A percentile compares a stretch with the other conserved stretches of the same genome.
Evolutionary conservation across 1,140 invertebrate genomes (phyloP).

Genomic region (Temnothorax longispinosus): DNA sequence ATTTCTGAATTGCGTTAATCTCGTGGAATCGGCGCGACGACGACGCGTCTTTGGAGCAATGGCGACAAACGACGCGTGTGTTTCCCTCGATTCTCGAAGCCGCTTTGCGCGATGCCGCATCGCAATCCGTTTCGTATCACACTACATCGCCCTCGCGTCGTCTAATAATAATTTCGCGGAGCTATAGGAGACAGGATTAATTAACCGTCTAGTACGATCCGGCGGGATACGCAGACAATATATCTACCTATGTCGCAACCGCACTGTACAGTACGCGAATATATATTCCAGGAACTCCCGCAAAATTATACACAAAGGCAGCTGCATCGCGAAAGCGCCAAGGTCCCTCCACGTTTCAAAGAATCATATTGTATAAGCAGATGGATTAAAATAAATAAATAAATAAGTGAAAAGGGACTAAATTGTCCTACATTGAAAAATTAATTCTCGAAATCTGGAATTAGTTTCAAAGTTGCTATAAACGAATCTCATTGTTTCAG

Average conservation of each 20-base stretch:
- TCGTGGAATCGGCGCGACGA: not conserved
- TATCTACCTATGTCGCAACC: not conserved
- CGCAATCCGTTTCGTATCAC: not conserved
- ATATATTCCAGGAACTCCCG: conserved; percentile 3
- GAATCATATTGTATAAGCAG: not conserved
- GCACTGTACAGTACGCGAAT: not conserved
- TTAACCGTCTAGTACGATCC: conserved; percentile 24
- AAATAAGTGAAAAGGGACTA: not conserved
- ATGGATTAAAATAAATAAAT: not conserved
- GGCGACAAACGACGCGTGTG: not conserved
- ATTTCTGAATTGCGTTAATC: not conserved
- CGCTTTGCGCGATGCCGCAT: not conserved
- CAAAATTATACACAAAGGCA: not conserved
- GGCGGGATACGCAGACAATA: not conserved
- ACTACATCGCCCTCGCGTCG: not conserved
- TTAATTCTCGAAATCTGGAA: not conserved
- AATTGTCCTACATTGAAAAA: not conserved
- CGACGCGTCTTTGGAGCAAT: not conserved
- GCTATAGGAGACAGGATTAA: conserved; percentile 13
- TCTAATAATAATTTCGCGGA: conserved; percentile 35
- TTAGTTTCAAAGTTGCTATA: not conserved
- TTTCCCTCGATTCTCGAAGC: conserved; percentile 7
- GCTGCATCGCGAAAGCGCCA: not conserved
- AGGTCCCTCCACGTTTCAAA: not conserved
- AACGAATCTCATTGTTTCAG: not conserved